Conservation (phyloP, 2,797 vertebrate species). For the Falco berigora region DNA sequence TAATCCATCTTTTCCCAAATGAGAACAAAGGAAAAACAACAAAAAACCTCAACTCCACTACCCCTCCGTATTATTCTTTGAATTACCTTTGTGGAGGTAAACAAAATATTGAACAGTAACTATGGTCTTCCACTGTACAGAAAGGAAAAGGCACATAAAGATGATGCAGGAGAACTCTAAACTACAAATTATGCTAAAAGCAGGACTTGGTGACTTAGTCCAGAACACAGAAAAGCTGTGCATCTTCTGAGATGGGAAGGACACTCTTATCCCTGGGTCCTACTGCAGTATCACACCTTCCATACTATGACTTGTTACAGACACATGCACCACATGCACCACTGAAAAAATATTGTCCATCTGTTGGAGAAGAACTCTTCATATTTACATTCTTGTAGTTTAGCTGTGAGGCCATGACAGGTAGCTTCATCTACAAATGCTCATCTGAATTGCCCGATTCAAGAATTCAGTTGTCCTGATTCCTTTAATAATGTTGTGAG, state of each 20-base stretch:
- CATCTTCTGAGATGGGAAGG: neutral
- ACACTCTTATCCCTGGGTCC: neutral
- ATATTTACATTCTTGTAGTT: neutral
- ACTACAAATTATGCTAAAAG: neutral
- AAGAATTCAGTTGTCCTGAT: neutral
- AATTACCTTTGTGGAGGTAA: neutral
- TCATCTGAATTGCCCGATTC: neutral
- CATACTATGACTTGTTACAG: neutral
- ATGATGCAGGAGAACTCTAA: neutral
- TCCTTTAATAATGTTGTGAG: neutral
- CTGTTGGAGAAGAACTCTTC: neutral
- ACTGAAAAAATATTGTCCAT: neutral
- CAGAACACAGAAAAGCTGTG: neutral
- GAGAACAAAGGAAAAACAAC: neutral
- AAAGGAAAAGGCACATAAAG: neutral
- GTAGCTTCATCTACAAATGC: neutral
- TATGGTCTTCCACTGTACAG: neutral
- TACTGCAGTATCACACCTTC: neutral
- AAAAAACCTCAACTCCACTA: rapidly evolving
- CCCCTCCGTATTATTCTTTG: neutral
- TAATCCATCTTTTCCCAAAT: neutral
- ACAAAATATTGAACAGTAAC: neutral
- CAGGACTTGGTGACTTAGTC: neutral
- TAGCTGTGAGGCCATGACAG: neutral
- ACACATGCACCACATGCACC: neutral